Conservation (phyloP, 2,797 vertebrate species). For the Anomalospiza imberbis region DNA sequence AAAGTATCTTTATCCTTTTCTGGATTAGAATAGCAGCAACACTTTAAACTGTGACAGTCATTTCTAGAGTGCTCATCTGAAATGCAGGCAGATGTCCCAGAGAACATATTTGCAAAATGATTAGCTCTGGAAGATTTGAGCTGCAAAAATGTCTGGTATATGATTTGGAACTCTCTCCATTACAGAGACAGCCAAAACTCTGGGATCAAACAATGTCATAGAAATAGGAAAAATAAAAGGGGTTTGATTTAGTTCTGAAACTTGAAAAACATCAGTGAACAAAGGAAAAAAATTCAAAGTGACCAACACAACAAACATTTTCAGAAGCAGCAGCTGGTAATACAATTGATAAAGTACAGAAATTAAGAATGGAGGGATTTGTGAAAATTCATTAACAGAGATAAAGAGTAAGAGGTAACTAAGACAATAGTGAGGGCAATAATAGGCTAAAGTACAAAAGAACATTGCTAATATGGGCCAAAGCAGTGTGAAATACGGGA, state of each 20-base stretch:
- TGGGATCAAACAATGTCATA: neutral
- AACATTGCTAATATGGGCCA: neutral
- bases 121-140: slow-evolving; percentile 29
- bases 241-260: neutral
- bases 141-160: neutral
- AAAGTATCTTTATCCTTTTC: slow-evolving; percentile 33
- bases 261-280: neutral
- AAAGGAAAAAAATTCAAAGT: neutral
- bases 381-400: neutral
- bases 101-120: slow-evolving; percentile 32
- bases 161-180: neutral
- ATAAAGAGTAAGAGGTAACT: neutral
- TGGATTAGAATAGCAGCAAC: slow-evolving; percentile 31
- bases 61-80: slow-evolving; percentile 45
- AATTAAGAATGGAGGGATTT: neutral
- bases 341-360: neutral
- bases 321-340: neutral
- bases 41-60: slow-evolving; percentile 24
- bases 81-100: slow-evolving; percentile 41
- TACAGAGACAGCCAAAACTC: slow-evolving; percentile 9
- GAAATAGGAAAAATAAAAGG: neutral
- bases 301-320: neutral
- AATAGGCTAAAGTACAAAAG: neutral
- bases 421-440: neutral
- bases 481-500: neutral